Evolutionary conservation across 2,888 invertebrate species (phyloP).

Genomic region (Graphium colonna): DNA sequence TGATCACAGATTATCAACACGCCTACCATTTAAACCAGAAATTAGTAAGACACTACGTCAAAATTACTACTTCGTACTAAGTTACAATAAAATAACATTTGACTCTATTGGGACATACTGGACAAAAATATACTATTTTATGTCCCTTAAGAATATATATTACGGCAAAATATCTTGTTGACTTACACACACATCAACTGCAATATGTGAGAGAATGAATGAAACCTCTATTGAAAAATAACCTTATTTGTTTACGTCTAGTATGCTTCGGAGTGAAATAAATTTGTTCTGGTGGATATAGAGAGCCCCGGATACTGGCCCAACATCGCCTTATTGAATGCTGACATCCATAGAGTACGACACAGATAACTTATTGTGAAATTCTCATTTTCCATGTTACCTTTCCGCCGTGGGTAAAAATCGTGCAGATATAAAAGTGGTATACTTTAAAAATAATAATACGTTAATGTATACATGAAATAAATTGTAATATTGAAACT

Average conservation of each 20-base stretch:
- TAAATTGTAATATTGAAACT: no score
- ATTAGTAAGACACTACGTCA: no score
- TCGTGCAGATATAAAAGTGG: no score
- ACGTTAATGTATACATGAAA: no score
- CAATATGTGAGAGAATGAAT: conserved; percentile 51
- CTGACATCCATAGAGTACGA: conserved; percentile 36
- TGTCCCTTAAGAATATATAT: not conserved
- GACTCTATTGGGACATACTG: no score
- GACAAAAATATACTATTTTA: no score
- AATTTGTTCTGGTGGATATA: conserved; percentile 65
- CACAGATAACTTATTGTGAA: conserved; percentile 21
- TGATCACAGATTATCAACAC: no score
- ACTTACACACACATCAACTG: conserved; percentile 33
- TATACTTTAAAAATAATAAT: no score
- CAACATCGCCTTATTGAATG: conserved; percentile 60
- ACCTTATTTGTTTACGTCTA: conserved; percentile 76
- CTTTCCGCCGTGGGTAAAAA: not conserved
- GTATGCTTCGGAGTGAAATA: conserved; percentile 68
- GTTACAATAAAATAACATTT: no score
- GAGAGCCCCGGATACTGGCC: conserved; percentile 52
- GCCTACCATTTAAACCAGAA: no score
- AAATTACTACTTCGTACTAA: no score
- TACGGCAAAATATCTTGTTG: conserved; percentile 30
- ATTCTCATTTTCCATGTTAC: conserved; percentile 5
- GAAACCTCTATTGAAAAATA: conserved; percentile 69